Conservation (phyloP, 2,888 invertebrate genomes). For the Plagodis dolabraria region DNA sequence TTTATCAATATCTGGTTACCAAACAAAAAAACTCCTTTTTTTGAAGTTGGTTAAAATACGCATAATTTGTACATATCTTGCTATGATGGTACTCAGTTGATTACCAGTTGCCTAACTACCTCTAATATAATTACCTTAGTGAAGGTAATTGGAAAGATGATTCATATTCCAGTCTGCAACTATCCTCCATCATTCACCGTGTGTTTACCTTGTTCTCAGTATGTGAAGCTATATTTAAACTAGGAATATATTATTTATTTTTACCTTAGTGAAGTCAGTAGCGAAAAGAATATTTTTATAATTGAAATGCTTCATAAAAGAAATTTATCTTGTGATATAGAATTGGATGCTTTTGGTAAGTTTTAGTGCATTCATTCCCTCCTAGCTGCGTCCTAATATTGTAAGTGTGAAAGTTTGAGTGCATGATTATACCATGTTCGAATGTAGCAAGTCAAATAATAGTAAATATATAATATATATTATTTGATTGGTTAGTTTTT, state of each 20-base stretch:
- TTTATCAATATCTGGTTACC: too few species aligned
- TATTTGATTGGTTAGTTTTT: too few species aligned
- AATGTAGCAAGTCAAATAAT: too few species aligned
- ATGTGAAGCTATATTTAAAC: too few species aligned
- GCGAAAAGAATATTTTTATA: background rate
- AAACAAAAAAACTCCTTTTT: too few species aligned
- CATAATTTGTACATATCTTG: too few species aligned
- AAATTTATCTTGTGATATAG: slow-evolving; percentile 14
- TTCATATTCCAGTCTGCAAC: slow-evolving; percentile 15
- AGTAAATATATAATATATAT: too few species aligned
- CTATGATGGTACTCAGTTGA: too few species aligned
- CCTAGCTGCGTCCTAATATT: too few species aligned
- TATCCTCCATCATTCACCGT: background rate
- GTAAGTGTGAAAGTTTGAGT: too few species aligned
- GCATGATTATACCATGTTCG: too few species aligned
- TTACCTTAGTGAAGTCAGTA: background rate
- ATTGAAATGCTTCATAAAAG: slow-evolving; percentile 8
- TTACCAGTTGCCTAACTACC: background rate
- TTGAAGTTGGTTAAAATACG: too few species aligned
- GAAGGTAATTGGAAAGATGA: slow-evolving; percentile 13
- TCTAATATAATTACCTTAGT: slow-evolving; percentile 9
- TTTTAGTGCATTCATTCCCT: background rate
- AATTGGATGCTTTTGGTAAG: slow-evolving; percentile 26
- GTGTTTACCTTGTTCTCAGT: slow-evolving; percentile 19
- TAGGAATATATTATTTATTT: background rate